Conservation (phyloP, 2,113 vertebrate genomes). For the Peromyscus leucopus region DNA sequence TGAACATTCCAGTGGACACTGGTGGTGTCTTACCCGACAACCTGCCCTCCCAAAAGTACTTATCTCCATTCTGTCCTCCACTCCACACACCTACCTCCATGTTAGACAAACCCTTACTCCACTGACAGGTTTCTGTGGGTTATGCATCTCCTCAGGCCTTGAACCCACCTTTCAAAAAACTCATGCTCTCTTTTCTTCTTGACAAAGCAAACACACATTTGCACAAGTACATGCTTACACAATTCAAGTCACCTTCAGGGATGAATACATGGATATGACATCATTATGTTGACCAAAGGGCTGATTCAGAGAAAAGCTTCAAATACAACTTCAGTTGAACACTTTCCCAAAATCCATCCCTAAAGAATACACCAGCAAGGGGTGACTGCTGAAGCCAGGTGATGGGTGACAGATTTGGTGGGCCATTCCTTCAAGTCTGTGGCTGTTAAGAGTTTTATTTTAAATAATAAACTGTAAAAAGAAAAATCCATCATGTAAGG, state of each 20-base stretch:
- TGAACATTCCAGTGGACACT: not conserved
- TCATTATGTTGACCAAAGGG: not conserved
- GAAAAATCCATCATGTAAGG: not conserved
- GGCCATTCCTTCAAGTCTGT: not conserved
- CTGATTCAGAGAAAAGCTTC: slow-evolving; percentile 53
- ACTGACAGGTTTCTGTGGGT: not conserved
- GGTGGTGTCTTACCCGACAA: not conserved
- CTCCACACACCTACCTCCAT: not conserved
- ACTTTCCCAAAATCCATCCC: not conserved
- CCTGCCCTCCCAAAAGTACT: not conserved
- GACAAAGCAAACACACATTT: not conserved
- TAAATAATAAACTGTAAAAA: not conserved
- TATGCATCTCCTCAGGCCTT: not conserved
- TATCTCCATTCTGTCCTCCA: not conserved
- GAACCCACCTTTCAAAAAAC: not conserved
- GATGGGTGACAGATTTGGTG: not conserved
- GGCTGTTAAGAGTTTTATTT: not conserved
- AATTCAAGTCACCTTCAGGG: not conserved
- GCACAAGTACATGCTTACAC: not conserved
- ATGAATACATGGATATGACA: not conserved
- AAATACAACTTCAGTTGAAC: not conserved
- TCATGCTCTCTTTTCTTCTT: not conserved
- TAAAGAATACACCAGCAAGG: not conserved
- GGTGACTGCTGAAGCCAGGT: not conserved
- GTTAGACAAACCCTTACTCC: not conserved